phyloP scores from a whole-genome alignment of 2,797 vertebrate species.

The Peromyscus aztecus region DNA sequence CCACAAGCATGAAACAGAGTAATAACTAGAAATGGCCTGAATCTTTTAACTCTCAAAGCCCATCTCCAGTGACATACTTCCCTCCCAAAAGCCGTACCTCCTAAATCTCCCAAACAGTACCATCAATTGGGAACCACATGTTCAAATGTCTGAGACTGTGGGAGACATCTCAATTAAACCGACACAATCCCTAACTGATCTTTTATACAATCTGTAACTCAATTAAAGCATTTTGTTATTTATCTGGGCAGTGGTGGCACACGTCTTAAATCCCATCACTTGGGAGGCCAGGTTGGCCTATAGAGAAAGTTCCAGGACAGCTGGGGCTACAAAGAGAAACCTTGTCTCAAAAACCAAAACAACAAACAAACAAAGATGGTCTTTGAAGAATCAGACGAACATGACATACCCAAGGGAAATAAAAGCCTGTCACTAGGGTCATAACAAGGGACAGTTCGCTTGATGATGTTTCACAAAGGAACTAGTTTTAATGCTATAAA shows the following conservation, averaged over 20 bases:
- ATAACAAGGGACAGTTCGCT: background rate
- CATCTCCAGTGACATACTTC: background rate
- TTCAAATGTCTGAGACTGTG: background rate
- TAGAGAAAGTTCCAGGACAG: background rate
- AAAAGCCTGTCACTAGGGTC: background rate
- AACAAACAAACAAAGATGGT: background rate
- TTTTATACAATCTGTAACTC: slow-evolving; percentile 13
- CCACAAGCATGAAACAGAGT: background rate
- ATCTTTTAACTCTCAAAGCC: background rate
- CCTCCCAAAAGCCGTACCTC: background rate
- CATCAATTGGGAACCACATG: background rate
- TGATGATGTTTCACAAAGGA: background rate
- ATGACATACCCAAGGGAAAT: background rate
- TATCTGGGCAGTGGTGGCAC: background rate
- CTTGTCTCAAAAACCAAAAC: background rate
- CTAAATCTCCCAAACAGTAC: background rate
- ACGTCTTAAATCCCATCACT: background rate
- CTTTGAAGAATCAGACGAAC: slow-evolving; percentile 34
- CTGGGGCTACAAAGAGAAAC: background rate
- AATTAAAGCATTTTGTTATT: background rate
- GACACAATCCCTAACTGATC: background rate
- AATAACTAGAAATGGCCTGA: background rate
- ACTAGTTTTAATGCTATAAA: slow-evolving; percentile 17
- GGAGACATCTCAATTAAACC: background rate
- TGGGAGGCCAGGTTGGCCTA: background rate